These are phyloP conservation scores for Porites lobata DNA, from an alignment of 92 coral and sea anemone species.

Conservation along the genomic window DNA sequence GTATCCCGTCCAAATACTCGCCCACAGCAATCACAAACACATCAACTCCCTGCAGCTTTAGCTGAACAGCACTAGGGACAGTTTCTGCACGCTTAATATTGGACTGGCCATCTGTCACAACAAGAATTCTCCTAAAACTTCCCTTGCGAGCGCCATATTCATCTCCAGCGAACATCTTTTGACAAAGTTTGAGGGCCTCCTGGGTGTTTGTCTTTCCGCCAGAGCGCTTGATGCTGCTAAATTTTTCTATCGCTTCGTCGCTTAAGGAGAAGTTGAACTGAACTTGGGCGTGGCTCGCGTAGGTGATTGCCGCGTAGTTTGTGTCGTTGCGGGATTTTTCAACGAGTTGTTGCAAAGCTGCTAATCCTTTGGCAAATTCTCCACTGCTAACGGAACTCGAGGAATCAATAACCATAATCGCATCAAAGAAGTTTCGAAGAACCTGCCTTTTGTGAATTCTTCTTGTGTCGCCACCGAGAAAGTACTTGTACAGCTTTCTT, in stretches of 20 bases:
- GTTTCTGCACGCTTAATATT: slow-evolving; percentile 75
- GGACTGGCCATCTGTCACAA: slow-evolving; percentile 91
- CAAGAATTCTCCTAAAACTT: slow-evolving; percentile 74
- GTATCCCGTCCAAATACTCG: slow-evolving; percentile 80
- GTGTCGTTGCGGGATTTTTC: slow-evolving; percentile 67
- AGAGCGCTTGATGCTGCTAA: slow-evolving; percentile 67
- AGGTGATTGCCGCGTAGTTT: slow-evolving; percentile 76
- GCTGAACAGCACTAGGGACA: slow-evolving; percentile 66
- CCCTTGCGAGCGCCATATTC: slow-evolving; percentile 71
- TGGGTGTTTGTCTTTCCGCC: slow-evolving; percentile 96
- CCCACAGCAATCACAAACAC: slow-evolving; percentile 94
- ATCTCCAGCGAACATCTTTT: slow-evolving; percentile 47
- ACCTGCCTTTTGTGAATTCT: slow-evolving; percentile 55
- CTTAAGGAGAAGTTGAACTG: slow-evolving; percentile 69
- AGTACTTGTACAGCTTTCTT: slow-evolving; percentile 64
- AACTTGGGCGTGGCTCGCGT: slow-evolving; percentile 75
- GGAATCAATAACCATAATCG: slow-evolving; percentile 73
- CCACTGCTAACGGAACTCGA: slow-evolving; percentile 82
- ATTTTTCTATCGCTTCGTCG: slow-evolving; percentile 51
- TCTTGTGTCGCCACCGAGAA: slow-evolving; percentile 62
- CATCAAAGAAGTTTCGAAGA: slow-evolving; percentile 70
- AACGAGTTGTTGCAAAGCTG: slow-evolving; percentile 64
- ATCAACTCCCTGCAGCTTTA: slow-evolving; percentile 76
- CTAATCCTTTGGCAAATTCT: slow-evolving; percentile 68
- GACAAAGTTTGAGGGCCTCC: slow-evolving; percentile 78